Conservation (phyloP, 2,797 vertebrate species). For the Avahi laniger region DNA sequence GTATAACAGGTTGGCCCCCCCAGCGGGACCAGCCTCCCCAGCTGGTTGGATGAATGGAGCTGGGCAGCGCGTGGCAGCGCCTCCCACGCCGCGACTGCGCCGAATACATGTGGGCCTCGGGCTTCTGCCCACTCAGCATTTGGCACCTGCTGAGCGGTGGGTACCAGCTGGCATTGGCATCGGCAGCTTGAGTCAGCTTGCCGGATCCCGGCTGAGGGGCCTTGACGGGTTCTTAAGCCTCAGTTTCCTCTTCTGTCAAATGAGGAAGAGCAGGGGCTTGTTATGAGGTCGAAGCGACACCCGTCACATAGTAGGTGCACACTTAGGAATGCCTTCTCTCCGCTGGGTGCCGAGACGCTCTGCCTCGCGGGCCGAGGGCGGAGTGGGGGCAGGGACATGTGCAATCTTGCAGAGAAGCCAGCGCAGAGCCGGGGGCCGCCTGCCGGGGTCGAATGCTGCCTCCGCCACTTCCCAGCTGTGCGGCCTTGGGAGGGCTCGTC, state of each 20-base stretch:
- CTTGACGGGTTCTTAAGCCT: neutral
- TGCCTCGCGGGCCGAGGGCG: rapidly evolving
- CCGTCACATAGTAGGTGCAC: rapidly evolving
- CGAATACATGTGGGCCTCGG: neutral
- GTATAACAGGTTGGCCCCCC: neutral
- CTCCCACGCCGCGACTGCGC: rapidly evolving
- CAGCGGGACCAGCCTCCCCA: rapidly evolving
- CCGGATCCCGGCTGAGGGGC: neutral
- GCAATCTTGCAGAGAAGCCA: too few relatives aligned
- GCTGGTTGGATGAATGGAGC: neutral
- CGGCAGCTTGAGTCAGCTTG: neutral
- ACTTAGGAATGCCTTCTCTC: neutral
- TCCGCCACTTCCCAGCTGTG: neutral
- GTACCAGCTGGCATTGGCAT: neutral
- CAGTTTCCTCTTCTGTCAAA: neutral
- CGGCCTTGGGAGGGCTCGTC: neutral
- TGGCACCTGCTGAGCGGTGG: neutral
- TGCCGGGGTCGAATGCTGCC: neutral
- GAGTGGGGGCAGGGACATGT: neutral
- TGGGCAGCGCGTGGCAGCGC: neutral
- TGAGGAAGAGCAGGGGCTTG: neutral
- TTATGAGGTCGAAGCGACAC: neutral
- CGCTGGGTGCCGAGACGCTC: neutral
- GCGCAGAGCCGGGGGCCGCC: neutral
- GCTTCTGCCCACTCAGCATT: neutral